A percentile compares a stretch with the other conserved stretches of the same genome.
phyloP scores from a whole-genome alignment of 2,113 vertebrate genomes.

The Myocastor coypus region DNA sequence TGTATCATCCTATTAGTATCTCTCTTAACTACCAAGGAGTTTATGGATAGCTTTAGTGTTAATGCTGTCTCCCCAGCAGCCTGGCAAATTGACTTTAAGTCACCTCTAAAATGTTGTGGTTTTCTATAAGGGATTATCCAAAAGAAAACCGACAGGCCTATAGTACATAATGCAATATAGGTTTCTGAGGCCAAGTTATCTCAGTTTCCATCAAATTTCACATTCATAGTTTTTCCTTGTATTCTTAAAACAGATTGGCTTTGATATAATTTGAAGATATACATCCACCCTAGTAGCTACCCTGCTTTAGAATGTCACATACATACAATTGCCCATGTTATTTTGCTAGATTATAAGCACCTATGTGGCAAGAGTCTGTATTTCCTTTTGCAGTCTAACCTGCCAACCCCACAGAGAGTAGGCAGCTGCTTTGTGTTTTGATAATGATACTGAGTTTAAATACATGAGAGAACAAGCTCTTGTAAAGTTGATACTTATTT shows the following conservation, averaged over 20 bases:
- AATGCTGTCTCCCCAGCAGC: neutral
- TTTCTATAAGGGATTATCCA: neutral
- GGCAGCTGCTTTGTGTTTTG: neutral
- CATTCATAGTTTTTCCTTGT: neutral
- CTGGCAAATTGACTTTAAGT: neutral
- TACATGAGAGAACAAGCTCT: slow-evolving; percentile 3
- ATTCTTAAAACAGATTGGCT: neutral
- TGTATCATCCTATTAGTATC: neutral
- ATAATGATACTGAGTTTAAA: slow-evolving; percentile 46
- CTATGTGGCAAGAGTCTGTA: neutral
- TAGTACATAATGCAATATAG: neutral
- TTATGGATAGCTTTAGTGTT: neutral
- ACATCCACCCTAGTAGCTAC: neutral
- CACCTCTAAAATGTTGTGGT: neutral
- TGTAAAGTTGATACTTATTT: neutral
- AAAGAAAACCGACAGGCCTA: neutral
- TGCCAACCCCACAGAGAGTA: neutral
- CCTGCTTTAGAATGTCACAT: neutral
- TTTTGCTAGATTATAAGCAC: neutral
- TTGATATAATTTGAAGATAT: neutral
- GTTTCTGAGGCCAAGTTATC: neutral
- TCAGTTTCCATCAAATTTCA: neutral
- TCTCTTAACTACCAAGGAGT: neutral
- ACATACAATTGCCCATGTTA: neutral
- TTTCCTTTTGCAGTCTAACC: neutral